phyloP scores from a whole-genome alignment of 1,140 invertebrate genomes.

The Polyergus mexicanus region DNA sequence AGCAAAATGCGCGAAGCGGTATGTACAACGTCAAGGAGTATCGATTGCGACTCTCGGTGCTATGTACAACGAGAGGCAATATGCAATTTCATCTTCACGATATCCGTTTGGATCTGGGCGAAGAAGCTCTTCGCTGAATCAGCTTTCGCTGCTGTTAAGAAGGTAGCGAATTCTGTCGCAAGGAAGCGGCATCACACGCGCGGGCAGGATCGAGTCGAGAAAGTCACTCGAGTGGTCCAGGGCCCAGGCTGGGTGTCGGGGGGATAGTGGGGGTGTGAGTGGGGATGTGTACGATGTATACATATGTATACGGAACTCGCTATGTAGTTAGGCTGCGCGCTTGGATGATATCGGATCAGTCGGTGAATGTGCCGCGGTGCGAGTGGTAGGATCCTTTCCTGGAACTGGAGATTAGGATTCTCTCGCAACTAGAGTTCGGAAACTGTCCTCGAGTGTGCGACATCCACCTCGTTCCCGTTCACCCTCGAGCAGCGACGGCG shows the following conservation, averaged over 20 bases:
- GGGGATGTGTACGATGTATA: constrained; percentile 27
- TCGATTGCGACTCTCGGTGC: neutral
- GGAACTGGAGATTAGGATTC: neutral
- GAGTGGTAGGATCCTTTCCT: neutral
- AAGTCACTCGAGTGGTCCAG: constrained; percentile 52
- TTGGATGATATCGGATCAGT: constrained; percentile 68
- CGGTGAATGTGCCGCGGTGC: constrained; percentile 64
- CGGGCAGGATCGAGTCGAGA: constrained; percentile 42
- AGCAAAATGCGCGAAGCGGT: neutral
- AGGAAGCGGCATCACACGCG: neutral
- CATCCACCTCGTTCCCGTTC: constrained; percentile 3
- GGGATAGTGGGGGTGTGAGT: neutral
- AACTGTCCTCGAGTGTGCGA: neutral
- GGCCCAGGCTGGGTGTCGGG: constrained; percentile 53
- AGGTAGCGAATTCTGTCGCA: neutral
- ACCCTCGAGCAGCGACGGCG: constrained; percentile 2
- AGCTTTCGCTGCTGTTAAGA: neutral
- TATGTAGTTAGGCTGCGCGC: neutral
- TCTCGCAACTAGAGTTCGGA: neutral
- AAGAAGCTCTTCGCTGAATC: neutral
- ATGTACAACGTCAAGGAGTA: neutral
- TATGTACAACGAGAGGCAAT: neutral
- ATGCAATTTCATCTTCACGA: neutral
- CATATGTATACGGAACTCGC: constrained; percentile 10
- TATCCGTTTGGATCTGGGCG: neutral